Base-by-base conservation (phyloP, 2,888 invertebrate species). In the Microplitis manilae region DNA sequence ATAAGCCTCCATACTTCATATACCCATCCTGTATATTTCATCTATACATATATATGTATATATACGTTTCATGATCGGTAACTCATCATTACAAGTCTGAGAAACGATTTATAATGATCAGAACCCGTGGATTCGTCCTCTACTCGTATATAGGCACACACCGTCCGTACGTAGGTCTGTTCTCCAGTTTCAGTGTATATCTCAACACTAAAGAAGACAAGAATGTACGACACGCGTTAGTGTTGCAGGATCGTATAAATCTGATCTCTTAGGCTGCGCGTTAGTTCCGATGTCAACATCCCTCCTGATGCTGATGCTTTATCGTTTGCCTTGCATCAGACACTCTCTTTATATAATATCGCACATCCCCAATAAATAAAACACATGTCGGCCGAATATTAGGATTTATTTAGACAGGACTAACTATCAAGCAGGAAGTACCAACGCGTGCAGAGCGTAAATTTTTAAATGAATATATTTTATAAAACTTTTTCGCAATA, bases 371-470 rank as follows among this genome's bases (percentile, higher is more conserved):
- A 13, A 77, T 77, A 77, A 72, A 77, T 71, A 68, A 77, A 60
- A 60, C 20, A 62, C 61, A 30, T 68, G 20, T 73, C 38, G 40
- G 15, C 61, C 73, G 30, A 77, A 77, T 73, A 77, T 73, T 73
- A 77, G 72, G 68, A 72, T 77, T 77, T 77, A 77, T 77, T 77
- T 62, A 30, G 62, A 68, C 62, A 61, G 30, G 41, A 13, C 17
- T 30, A 6, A 65, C 30, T 50, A 30, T 50, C 15, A 68, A 68
- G 59, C 68, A 68, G 61, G 59, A 67, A 68, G 50, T 50, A 30
- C 30, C 30, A 30, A 30, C 30, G 30, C 30, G 30, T 30, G 30
- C 30, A 30, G 30, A 30, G 30, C 30, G 30, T 30, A 30, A 30
- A 30, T 30, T 30, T 30, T 30, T 30, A 30, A 30, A 30, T 30